Base-by-base conservation (phyloP, 2,113 vertebrate genomes). In the Hydropotes inermis region DNA sequence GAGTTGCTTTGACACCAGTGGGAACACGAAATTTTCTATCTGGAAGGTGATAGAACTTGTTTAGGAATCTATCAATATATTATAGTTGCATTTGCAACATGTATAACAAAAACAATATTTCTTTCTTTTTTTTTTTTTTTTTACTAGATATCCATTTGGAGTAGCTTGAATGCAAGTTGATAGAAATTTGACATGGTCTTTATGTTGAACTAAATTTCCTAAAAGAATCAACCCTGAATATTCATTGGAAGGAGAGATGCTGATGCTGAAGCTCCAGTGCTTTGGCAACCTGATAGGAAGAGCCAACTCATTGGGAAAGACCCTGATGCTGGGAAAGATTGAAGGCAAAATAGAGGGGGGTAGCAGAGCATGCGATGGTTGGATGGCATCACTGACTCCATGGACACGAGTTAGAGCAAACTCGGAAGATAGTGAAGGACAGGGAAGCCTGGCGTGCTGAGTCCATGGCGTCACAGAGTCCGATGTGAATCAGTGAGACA, bases 31-130 rank as follows among this genome's bases (percentile, higher is more conserved):
- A 85, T 61, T 87, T 95, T 91, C 52, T 55, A 16, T 88, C 36
- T 93, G 64, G 7, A 67, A 45, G 23, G 36, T 79, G 27, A 17
- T 43, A 78, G 45, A 88, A 28, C 10, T 64, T 74, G 78, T 79
- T 81, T 91, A 78, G 54, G n/a, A 78, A 64, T 87, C 58, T 89
- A n/a, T 81, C 47, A 52, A 21, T 81, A 14, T 27, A 57, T 86
- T 92, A 57, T 79, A 91, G 47, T 82, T 86, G 6, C 23, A 54
- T 39, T 58, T 97, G 7, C 15, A 93, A 79, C 67, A 91, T 95
- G 27, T 6, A 50, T 43, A 85, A 54, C 23, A 89, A 88, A 85
- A 33, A 91, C 27, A 79, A 15, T 82, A 30, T 17, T 70, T 83
- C 78, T 70, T 27, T 39, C 39, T 39, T 39, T 2, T 78, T 82